Evolutionary conservation across 2,888 invertebrate genomes (phyloP).

Genomic region (Tridacna crocea): DNA sequence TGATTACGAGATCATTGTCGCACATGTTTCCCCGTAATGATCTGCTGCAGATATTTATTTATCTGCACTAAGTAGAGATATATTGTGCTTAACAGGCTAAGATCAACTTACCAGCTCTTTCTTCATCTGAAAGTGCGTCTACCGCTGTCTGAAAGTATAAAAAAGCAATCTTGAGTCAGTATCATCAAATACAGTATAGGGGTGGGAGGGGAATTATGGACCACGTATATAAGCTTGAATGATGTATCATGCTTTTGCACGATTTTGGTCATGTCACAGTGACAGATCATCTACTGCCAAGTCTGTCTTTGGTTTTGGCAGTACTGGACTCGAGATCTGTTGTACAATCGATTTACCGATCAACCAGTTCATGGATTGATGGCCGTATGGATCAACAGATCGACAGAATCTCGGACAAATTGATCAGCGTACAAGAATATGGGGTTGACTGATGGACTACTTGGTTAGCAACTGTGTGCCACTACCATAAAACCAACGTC

Average conservation of each 20-base stretch:
- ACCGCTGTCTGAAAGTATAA: constrained; percentile 55
- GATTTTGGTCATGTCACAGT: background rate
- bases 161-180: background rate
- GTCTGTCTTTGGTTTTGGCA: background rate
- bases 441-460: no score
- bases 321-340: background rate
- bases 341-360: background rate
- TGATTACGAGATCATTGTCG: no score
- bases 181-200: background rate
- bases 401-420: no score
- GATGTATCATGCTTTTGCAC: background rate
- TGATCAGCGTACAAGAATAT: no score
- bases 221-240: background rate
- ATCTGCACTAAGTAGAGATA: background rate
- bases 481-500: no score
- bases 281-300: background rate
- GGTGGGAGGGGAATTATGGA: background rate
- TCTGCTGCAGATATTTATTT: no score
- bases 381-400: no score
- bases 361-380: background rate
- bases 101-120: constrained; percentile 51
- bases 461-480: no score
- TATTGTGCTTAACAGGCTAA: no score
- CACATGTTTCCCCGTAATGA: no score
- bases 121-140: constrained; percentile 58